Evolutionary conservation across 2,113 vertebrate species (phyloP).

Genomic region (Actenoides hombroni): DNA sequence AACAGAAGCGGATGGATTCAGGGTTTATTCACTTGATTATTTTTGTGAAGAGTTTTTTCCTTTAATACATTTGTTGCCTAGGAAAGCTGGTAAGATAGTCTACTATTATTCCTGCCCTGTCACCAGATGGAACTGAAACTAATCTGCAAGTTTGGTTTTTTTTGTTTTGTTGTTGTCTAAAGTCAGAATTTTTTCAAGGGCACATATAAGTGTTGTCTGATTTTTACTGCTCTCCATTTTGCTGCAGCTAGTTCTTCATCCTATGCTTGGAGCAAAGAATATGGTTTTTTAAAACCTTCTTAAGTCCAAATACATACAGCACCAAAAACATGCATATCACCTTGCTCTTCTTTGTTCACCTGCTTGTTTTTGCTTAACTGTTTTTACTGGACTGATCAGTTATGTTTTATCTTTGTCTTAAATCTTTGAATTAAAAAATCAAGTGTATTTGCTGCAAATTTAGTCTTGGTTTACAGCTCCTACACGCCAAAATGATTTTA

Average conservation of each 20-base stretch:
- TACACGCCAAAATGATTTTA: background rate
- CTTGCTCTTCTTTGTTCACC: background rate
- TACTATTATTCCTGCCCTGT: background rate
- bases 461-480: background rate
- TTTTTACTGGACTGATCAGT: background rate
- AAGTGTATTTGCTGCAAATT: background rate
- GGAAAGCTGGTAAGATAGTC: background rate
- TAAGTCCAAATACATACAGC: background rate
- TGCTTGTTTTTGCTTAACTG: background rate
- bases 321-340: background rate
- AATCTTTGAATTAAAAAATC: background rate
- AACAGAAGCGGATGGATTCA: background rate
- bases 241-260: background rate
- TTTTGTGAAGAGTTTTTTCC: background rate
- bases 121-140: background rate
- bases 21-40: background rate
- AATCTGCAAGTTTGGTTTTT: background rate
- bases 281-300: background rate
- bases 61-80: background rate
- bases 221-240: background rate
- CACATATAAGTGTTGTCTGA: background rate
- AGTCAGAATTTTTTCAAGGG: background rate
- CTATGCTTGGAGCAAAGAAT: background rate
- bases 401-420: background rate
- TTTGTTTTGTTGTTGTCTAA: background rate